Evolutionary conservation across 2,797 vertebrate genomes (phyloP).

Genomic region (Malurus splendens): DNA sequence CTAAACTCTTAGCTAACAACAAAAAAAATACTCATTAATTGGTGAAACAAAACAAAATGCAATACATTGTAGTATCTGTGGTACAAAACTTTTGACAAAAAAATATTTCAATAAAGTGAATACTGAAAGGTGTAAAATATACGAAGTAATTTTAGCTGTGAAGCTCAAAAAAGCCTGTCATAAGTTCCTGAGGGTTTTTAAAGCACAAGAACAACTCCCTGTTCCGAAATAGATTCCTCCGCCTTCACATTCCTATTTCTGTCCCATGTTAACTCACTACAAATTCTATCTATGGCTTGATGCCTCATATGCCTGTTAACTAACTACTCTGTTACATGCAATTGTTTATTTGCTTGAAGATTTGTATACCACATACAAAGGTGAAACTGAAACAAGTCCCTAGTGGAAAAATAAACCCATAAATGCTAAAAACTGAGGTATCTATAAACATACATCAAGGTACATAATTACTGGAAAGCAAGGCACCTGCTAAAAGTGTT

Average conservation of each 20-base stretch:
- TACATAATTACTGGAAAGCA: slow-evolving; percentile 16
- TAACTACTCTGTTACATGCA: background rate
- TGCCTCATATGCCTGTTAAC: background rate
- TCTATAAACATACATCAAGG: background rate
- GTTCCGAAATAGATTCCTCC: background rate
- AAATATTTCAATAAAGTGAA: background rate
- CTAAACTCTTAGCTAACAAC: background rate
- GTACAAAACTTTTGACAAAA: background rate
- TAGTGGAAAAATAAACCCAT: background rate
- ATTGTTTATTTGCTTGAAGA: background rate
- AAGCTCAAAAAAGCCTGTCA: background rate
- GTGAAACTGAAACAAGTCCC: background rate
- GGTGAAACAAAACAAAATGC: background rate
- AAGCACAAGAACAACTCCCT: background rate
- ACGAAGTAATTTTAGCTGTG: background rate
- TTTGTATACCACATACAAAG: background rate
- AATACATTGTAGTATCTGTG: background rate
- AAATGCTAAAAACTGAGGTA: background rate
- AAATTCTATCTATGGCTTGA: background rate
- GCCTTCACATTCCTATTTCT: slow-evolving; percentile 8
- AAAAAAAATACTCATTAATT: background rate
- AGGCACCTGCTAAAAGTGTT: slow-evolving; percentile 1
- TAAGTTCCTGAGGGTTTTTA: background rate
- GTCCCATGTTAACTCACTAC: slow-evolving; percentile 1
- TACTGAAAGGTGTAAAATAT: background rate